phyloP scores from a whole-genome alignment of 2,888 invertebrate species.

The Hedychridium roseum region DNA sequence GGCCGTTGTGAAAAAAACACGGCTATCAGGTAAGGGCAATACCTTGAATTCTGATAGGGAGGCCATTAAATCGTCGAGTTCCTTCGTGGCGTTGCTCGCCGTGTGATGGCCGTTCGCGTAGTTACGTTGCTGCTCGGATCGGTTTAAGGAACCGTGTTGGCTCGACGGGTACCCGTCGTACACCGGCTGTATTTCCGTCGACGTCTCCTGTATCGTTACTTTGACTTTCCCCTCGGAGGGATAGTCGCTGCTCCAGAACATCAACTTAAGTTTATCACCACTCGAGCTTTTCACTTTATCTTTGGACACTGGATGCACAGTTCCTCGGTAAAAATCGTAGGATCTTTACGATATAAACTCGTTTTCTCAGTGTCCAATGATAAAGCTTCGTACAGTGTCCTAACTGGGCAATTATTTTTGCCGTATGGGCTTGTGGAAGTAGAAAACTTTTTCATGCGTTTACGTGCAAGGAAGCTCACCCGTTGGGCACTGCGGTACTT shows the following conservation, averaged over 20 bases:
- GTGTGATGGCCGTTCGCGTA: conserved; percentile 54
- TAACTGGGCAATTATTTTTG: no score
- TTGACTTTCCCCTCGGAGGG: conserved; percentile 61
- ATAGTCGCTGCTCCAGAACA: conserved; percentile 48
- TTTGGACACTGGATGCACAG: no score
- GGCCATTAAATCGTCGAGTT: conserved; percentile 95
- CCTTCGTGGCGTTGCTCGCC: conserved; percentile 91
- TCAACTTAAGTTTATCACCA: no score
- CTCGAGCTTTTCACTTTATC: no score
- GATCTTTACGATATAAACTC: no score
- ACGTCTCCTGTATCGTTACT: conserved; percentile 64
- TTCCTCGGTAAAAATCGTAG: no score
- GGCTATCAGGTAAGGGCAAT: no score
- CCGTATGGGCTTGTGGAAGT: no score
- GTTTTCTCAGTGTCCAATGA: no score
- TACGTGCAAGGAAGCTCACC: conserved; percentile 67
- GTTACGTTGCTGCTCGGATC: conserved; percentile 44
- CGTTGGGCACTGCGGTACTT: conserved; percentile 78
- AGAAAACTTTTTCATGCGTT: no score
- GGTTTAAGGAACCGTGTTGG: conserved; percentile 47
- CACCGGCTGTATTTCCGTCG: conserved; percentile 59
- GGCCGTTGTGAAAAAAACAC: no score
- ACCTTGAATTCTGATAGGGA: conserved; percentile 96
- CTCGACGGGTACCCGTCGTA: conserved; percentile 51
- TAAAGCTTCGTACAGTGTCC: no score